Conservation (phyloP, 2,113 vertebrate genomes). For the Amphilophus citrinellus region DNA sequence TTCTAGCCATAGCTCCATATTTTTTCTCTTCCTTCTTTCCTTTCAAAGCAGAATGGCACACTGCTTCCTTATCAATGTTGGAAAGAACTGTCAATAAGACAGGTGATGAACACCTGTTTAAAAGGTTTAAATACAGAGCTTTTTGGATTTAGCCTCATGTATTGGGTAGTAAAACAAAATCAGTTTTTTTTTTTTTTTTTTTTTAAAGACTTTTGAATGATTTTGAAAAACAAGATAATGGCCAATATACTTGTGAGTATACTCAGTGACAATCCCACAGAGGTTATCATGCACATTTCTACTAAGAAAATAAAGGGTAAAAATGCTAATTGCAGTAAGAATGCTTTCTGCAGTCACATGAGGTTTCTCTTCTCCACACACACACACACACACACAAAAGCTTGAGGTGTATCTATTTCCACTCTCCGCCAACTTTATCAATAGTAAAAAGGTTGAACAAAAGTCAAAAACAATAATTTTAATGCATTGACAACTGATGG, state of each 20-base stretch:
- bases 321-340: slow-evolving; percentile 4
- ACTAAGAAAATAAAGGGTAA: slow-evolving; percentile 5
- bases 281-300: slow-evolving; percentile 14
- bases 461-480: neutral
- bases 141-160: neutral
- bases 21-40: neutral
- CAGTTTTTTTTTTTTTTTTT: neutral
- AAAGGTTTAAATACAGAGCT: neutral
- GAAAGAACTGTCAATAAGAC: neutral
- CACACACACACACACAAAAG: neutral
- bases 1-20: neutral
- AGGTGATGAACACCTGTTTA: neutral
- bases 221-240: neutral
- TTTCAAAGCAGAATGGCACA: neutral
- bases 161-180: neutral
- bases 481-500: slow-evolving; percentile 1
- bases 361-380: slow-evolving; percentile 19
- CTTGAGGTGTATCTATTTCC: neutral
- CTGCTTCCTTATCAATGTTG: too few species aligned
- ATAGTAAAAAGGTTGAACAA: slow-evolving; percentile 9
- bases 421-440: neutral
- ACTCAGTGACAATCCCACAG: neutral
- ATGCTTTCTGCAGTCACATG: slow-evolving; percentile 12
- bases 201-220: neutral
- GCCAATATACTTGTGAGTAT: neutral